Evolutionary conservation across 2,888 invertebrate genomes (phyloP).

Genomic region (Agrochola litura): DNA sequence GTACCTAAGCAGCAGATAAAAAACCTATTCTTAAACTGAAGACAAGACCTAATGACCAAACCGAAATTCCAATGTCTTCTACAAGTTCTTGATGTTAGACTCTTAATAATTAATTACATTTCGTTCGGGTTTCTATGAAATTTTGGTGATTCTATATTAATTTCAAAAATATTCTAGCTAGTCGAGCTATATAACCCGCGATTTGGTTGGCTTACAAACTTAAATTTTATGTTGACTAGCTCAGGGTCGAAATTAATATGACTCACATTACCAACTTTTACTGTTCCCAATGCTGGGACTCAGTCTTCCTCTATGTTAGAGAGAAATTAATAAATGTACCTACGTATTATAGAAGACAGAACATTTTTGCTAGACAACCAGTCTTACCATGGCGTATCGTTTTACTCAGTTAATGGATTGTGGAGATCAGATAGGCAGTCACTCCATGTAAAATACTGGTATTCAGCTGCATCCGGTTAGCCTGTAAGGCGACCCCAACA

Average conservation of each 20-base stretch:
- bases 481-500: too few species aligned
- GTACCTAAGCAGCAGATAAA: not conserved
- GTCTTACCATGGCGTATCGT: too few species aligned
- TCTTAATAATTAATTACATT: not conserved
- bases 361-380: not conserved
- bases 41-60: not conserved
- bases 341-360: too few species aligned
- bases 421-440: too few species aligned
- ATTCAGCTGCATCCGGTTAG: too few species aligned
- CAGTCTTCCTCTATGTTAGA: not conserved
- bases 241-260: not conserved
- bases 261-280: not conserved
- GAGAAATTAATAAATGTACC: not conserved
- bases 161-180: not conserved
- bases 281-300: not conserved
- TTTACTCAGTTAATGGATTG: too few species aligned
- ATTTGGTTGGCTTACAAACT: not conserved
- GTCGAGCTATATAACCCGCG: too few species aligned
- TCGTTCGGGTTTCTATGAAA: not conserved
- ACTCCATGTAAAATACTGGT: too few species aligned
- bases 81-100: not conserved
- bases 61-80: not conserved
- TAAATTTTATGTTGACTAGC: not conserved
- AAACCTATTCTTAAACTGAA: not conserved
- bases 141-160: not conserved